phyloP scores from a whole-genome alignment of 2,113 vertebrate genomes.

The Anolis sagrei region DNA sequence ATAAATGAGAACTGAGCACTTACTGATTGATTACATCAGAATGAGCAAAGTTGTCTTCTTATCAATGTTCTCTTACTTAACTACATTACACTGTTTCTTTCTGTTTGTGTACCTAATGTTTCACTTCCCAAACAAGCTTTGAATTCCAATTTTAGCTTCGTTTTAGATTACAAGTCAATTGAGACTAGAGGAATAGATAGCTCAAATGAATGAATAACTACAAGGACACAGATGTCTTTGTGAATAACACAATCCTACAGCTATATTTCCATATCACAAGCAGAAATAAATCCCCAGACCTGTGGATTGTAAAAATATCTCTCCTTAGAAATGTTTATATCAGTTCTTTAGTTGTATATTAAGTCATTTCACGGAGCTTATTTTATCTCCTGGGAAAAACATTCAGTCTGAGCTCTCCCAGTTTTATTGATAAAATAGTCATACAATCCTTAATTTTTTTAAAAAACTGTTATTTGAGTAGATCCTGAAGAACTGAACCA shows the following conservation, averaged over 20 bases:
- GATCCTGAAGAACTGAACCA: background rate
- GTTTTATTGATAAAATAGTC: background rate
- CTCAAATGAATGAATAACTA: background rate
- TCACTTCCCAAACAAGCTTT: background rate
- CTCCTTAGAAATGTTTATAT: background rate
- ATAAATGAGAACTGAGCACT: background rate
- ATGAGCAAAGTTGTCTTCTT: background rate
- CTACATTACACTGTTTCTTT: background rate
- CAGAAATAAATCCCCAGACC: background rate
- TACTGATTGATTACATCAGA: background rate
- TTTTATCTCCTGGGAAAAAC: background rate
- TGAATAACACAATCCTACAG: background rate
- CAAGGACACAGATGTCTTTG: background rate
- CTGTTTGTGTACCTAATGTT: background rate
- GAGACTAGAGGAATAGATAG: background rate
- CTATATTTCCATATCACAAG: background rate
- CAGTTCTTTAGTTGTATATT: background rate
- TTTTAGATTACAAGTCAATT: background rate
- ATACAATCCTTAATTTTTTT: background rate
- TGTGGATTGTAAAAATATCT: background rate
- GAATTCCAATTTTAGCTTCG: background rate
- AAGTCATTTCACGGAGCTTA: background rate
- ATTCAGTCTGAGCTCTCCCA: background rate
- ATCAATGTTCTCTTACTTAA: background rate
- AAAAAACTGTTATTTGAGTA: background rate